Evolutionary conservation across 2,113 vertebrate species (phyloP).

Genomic region (Lathamus discolor): DNA sequence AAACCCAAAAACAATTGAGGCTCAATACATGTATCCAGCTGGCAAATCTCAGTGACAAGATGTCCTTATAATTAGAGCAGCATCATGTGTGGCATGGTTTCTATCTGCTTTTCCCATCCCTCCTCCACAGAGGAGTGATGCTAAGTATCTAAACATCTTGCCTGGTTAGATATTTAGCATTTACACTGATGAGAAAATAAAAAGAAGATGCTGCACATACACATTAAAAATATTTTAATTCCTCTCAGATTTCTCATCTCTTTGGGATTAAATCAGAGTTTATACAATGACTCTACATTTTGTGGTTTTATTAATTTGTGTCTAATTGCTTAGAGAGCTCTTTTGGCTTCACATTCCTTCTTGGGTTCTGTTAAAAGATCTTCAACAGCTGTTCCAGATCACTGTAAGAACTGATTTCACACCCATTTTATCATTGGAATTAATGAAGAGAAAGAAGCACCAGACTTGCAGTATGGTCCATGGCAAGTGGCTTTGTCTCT

Average conservation of each 20-base stretch:
- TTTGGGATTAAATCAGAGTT: neutral
- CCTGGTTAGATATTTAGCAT: neutral
- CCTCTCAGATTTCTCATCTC: neutral
- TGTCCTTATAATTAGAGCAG: neutral
- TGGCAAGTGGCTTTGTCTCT: neutral
- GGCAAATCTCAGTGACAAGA: neutral
- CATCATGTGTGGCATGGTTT: neutral
- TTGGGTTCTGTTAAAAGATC: neutral
- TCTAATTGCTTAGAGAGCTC: constrained; percentile 10
- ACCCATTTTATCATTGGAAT: constrained; percentile 6
- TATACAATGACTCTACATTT: neutral
- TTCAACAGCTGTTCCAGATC: constrained; percentile 3
- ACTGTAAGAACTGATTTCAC: constrained; percentile 25
- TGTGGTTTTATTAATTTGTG: neutral
- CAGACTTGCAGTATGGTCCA: neutral
- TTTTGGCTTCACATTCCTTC: neutral
- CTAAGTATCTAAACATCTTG: neutral
- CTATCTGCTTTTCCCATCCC: neutral
- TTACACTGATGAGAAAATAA: neutral
- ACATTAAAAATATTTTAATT: neutral
- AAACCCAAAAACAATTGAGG: neutral
- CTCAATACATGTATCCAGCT: neutral
- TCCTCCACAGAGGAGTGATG: neutral
- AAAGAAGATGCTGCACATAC: neutral
- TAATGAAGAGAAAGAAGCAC: neutral